phyloP scores from a whole-genome alignment of 2,888 invertebrate genomes.

The Tridacna gigas region DNA sequence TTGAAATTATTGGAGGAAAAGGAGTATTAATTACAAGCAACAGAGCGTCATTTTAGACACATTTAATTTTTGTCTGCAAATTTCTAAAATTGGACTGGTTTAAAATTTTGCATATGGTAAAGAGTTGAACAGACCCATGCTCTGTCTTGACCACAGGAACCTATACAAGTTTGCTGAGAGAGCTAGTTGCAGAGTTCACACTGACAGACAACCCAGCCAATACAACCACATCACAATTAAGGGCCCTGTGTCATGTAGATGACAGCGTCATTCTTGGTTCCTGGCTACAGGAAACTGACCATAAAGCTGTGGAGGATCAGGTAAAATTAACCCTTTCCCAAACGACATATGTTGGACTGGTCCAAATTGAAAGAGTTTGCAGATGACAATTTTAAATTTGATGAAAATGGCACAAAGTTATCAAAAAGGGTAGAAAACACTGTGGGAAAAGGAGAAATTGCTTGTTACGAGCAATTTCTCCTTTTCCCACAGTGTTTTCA shows the following conservation, averaged over 20 bases:
- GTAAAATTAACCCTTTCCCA: slow-evolving; percentile 86
- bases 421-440: neutral
- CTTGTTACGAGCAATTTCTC: neutral
- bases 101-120: too few relatives aligned
- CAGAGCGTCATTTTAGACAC: too few relatives aligned
- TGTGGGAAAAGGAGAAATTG: neutral
- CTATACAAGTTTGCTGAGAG: slow-evolving; percentile 94
- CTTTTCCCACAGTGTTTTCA: neutral
- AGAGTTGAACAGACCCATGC: too few relatives aligned
- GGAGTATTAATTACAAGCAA: too few relatives aligned
- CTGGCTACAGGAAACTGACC: slow-evolving; percentile 98
- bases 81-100: too few relatives aligned
- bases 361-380: neutral
- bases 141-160: slow-evolving; percentile 77
- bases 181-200: slow-evolving; percentile 97
- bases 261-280: slow-evolving; percentile 96
- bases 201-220: slow-evolving; percentile 95
- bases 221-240: slow-evolving; percentile 93
- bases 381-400: neutral
- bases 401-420: too few relatives aligned
- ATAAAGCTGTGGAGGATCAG: slow-evolving; percentile 98
- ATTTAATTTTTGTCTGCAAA: too few relatives aligned
- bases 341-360: neutral
- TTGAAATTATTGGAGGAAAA: too few relatives aligned
- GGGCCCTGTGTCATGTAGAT: slow-evolving; percentile 93